Conservation (phyloP, 2,888 invertebrate species). For the Bedellia somnulentella region DNA sequence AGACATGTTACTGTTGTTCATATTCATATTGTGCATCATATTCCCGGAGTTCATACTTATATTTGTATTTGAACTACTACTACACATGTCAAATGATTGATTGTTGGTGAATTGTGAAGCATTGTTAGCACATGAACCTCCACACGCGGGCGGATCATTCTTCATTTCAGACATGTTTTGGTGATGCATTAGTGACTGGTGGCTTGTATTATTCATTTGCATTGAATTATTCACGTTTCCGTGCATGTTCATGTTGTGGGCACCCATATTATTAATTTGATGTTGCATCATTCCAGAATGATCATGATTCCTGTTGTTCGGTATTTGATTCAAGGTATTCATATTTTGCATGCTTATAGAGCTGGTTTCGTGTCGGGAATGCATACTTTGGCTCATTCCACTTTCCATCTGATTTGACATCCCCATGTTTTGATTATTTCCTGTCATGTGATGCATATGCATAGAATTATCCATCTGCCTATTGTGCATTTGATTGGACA, state of each 20-base stretch:
- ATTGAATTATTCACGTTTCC: constrained; percentile 25
- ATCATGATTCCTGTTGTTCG: constrained; percentile 38
- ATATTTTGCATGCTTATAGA: constrained; percentile 41
- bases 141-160: constrained; percentile 47
- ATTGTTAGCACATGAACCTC: constrained; percentile 43
- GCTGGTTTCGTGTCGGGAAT: constrained; percentile 39
- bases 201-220: constrained; percentile 1
- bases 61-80: constrained; percentile 24
- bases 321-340: constrained; percentile 41
- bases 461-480: constrained; percentile 40
- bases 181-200: constrained; percentile 28
- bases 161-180: constrained; percentile 48
- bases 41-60: constrained; percentile 35
- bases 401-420: constrained; percentile 39
- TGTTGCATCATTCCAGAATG: constrained; percentile 47
- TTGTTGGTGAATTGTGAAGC: constrained; percentile 33
- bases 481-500: constrained; percentile 45
- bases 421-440: constrained; percentile 30
- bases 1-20: constrained; percentile 32
- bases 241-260: constrained; percentile 44
- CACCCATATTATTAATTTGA: constrained; percentile 35
- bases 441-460: constrained; percentile 49
- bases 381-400: constrained; percentile 34
- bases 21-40: constrained; percentile 41
- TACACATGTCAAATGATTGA: constrained; percentile 38